A percentile compares a stretch with the other conserved stretches of the same genome.
Evolutionary conservation across 1,140 invertebrate species (phyloP).

Genomic region (Drosophila suzukii): DNA sequence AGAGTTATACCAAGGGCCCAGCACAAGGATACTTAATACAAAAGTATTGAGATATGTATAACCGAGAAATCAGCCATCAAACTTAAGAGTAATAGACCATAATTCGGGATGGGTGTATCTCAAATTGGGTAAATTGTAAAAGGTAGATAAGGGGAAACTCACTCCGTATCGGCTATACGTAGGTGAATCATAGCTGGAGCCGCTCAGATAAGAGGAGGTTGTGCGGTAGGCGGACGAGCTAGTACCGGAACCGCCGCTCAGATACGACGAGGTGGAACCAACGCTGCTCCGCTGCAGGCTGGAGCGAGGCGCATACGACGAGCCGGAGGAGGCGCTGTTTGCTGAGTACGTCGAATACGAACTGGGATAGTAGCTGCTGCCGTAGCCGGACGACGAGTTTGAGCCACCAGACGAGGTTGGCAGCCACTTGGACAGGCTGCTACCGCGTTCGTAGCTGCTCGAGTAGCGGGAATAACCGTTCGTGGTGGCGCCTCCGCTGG

Average conservation of each 20-base stretch:
- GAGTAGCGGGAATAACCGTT: conserved; percentile 70
- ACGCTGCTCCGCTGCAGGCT: conserved; percentile 58
- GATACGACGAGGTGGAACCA: conserved; percentile 57
- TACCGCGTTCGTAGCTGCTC: conserved; percentile 68
- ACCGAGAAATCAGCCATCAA: conserved; percentile 46
- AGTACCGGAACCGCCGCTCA: conserved; percentile 61
- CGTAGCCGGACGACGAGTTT: conserved; percentile 45
- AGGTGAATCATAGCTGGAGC: conserved; percentile 77
- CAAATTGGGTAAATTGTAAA: conserved; percentile 9
- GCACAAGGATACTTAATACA: conserved; percentile 24
- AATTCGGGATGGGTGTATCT: conserved; percentile 9
- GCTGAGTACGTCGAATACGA: conserved; percentile 52
- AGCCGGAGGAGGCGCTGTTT: conserved; percentile 16
- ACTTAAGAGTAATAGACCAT: conserved; percentile 26
- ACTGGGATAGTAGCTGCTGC: conserved; percentile 65
- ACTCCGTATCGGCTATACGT: conserved; percentile 81
- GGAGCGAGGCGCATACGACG: conserved; percentile 59
- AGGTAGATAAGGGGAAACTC: conserved; percentile 42
- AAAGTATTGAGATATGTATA: conserved; percentile 4
- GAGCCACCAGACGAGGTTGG: conserved; percentile 52
- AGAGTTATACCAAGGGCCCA: conserved; percentile 45
- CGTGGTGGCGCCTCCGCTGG: conserved; percentile 40
- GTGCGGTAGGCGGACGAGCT: conserved; percentile 64
- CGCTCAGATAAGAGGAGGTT: conserved; percentile 65
- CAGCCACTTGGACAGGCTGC: conserved; percentile 73